Evolutionary conservation across 2,113 vertebrate genomes (phyloP).

Genomic region (Apus apus): DNA sequence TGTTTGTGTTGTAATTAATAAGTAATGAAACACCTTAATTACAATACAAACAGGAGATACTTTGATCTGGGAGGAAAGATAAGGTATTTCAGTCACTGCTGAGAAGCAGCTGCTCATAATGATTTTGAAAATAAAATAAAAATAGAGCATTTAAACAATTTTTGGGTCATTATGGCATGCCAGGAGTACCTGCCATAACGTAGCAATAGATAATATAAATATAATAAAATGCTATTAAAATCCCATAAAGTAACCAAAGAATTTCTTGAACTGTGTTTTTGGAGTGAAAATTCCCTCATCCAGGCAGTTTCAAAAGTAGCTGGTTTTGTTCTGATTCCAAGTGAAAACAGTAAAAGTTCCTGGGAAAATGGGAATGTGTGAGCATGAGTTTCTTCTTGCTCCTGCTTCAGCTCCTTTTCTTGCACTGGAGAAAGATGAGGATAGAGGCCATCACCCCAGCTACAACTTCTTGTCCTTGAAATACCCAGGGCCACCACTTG

Average conservation of each 20-base stretch:
- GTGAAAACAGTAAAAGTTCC: neutral
- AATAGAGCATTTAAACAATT: slow-evolving; percentile 39
- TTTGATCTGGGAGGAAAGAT: slow-evolving; percentile 38
- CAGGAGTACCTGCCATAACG: neutral
- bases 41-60: slow-evolving; percentile 26
- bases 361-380: neutral
- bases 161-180: neutral
- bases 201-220: neutral
- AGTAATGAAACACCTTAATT: slow-evolving; percentile 57
- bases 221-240: slow-evolving; percentile 31
- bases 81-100: slow-evolving; percentile 13
- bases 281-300: slow-evolving; percentile 7
- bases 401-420: neutral
- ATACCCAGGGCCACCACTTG: too few species aligned
- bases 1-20: slow-evolving; percentile 48
- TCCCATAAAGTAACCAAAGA: neutral
- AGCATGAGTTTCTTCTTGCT: neutral
- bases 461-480: neutral
- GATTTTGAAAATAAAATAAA: slow-evolving; percentile 45
- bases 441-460: neutral
- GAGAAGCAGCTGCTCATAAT: neutral
- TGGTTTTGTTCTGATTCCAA: slow-evolving; percentile 36
- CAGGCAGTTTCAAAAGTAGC: neutral
- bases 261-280: slow-evolving; percentile 1
- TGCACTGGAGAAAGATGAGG: neutral